Percentiles rank a stretch among this genome's conserved stretches.
Conservation (phyloP, 2,113 vertebrate genomes). For the Zosterops japonicus region DNA sequence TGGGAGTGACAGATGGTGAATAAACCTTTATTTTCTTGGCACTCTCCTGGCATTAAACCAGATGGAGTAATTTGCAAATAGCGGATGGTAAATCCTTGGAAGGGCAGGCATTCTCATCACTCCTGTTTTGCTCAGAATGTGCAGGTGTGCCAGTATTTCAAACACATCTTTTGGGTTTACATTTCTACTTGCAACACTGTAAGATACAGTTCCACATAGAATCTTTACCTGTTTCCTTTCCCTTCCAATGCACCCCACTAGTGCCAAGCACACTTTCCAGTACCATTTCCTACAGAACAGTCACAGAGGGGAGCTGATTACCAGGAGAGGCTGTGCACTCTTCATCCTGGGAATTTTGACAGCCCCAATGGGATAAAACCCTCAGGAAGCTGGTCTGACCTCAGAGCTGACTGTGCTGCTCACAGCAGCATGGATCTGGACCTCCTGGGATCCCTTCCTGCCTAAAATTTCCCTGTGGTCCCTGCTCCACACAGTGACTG, state of each 20-base stretch:
- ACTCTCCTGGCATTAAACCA: background rate
- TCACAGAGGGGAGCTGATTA: background rate
- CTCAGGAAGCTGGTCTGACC: background rate
- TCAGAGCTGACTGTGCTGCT: background rate
- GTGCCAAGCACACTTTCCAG: background rate
- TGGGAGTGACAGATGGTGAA: background rate
- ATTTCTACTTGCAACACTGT: background rate
- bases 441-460: background rate
- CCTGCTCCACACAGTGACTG: background rate
- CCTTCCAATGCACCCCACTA: background rate
- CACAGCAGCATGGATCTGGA: background rate
- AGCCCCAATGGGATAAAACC: accelerated
- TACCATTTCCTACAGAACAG: background rate
- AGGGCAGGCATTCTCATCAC: background rate
- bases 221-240: background rate
- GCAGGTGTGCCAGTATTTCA: background rate
- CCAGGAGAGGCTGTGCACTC: background rate
- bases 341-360: background rate
- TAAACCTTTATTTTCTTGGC: slow-evolving; percentile 14
- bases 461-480: background rate
- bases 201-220: background rate
- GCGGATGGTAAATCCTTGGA: background rate
- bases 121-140: background rate
- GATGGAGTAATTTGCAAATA: background rate
- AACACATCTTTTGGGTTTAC: background rate